A percentile compares a stretch with the other conserved stretches of the same genome.
Conservation (phyloP, 2,113 vertebrate genomes). For the Rhipidura dahli region DNA sequence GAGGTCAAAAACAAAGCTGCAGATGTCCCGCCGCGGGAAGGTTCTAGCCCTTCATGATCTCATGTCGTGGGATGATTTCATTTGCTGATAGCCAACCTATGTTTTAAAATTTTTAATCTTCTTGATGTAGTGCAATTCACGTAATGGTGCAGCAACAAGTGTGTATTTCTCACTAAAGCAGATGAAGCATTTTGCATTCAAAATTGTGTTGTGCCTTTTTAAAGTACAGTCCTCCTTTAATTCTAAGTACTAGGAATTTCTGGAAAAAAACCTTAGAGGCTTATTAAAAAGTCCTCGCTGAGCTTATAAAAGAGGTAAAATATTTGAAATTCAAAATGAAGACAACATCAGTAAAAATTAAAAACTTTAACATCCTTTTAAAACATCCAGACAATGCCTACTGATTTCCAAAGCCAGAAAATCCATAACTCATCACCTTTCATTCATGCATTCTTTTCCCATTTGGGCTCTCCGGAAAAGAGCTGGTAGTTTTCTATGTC, state of each 20-base stretch:
- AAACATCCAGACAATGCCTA: accelerated
- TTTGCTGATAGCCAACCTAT: neutral
- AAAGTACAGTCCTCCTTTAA: neutral
- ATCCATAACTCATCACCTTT: constrained; percentile 66
- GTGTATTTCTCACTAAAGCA: neutral
- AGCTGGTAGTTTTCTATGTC: constrained; percentile 71
- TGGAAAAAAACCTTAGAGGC: neutral
- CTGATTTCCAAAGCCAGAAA: neutral
- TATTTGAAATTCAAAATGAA: neutral
- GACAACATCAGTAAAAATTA: neutral
- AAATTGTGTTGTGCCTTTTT: neutral
- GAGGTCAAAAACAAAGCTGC: neutral
- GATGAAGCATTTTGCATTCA: neutral
- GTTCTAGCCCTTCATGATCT: neutral
- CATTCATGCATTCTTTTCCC: constrained; percentile 72
- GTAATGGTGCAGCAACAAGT: neutral
- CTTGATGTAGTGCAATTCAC: neutral
- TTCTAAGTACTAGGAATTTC: neutral
- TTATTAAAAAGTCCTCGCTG: neutral
- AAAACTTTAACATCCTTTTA: neutral
- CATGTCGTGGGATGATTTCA: accelerated
- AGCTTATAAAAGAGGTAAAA: neutral
- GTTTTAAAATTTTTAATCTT: neutral
- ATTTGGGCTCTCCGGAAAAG: constrained; percentile 72
- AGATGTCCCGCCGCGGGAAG: neutral